Evolutionary conservation across 2,888 invertebrate genomes (phyloP).

Genomic region (Drosophila helvetica): DNA sequence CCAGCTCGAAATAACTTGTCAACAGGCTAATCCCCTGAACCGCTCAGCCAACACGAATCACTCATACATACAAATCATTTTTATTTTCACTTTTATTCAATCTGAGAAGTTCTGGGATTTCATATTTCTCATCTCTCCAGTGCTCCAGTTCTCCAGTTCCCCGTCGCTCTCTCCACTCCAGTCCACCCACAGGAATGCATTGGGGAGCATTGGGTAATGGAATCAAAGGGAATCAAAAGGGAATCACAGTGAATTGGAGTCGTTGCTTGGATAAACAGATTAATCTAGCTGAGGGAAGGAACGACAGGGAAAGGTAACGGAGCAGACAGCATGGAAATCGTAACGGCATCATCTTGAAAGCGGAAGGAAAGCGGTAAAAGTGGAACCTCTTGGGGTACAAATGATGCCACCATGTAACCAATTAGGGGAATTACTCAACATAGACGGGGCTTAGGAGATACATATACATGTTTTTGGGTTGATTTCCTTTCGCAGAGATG

Average conservation of each 20-base stretch:
- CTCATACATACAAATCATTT: conserved; percentile 45
- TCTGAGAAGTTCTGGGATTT: conserved; percentile 18
- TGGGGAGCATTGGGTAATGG: conserved; percentile 1
- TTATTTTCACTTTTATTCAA: conserved; percentile 30
- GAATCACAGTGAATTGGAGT: conserved; percentile 6
- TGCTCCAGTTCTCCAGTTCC: not conserved
- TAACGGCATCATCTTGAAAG: not conserved
- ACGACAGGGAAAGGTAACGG: not conserved
- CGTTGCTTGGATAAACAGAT: conserved; percentile 43
- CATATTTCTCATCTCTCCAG: conserved; percentile 7
- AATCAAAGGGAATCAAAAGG: conserved; percentile 37
- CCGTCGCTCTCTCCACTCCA: not conserved
- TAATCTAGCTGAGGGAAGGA: conserved; percentile 19
- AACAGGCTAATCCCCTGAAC: conserved; percentile 57
- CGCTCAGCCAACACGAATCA: conserved; percentile 57
- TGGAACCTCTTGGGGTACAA: not conserved
- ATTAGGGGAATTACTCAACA: no score
- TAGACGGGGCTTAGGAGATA: not conserved
- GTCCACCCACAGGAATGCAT: conserved; percentile 21
- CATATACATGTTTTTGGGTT: not conserved
- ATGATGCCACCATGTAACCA: not conserved
- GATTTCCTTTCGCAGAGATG: not conserved
- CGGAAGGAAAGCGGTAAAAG: not conserved
- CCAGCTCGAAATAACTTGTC: conserved; percentile 33
- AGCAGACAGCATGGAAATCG: not conserved